These are phyloP conservation scores for Cantharis lateralis DNA, from an alignment of 2,888 invertebrate genomes.

Conservation along the genomic window DNA sequence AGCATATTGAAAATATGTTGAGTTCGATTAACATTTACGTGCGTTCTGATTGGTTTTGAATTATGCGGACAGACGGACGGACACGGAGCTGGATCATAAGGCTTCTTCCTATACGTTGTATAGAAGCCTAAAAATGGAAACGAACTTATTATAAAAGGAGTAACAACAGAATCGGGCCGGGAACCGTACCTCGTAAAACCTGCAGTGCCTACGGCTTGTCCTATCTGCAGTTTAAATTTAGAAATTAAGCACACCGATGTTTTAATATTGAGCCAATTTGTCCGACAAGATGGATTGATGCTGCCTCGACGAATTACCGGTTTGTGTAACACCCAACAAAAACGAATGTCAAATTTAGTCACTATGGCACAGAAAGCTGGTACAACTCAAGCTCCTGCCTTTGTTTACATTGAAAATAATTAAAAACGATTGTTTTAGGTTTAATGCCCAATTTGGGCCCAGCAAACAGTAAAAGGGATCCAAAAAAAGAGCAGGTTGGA, in stretches of 20 bases:
- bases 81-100: no score
- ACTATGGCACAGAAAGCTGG: slow-evolving; percentile 91
- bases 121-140: slow-evolving; percentile 65
- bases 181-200: slow-evolving; percentile 63
- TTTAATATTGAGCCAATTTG: slow-evolving; percentile 84
- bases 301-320: slow-evolving; percentile 79
- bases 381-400: slow-evolving; percentile 42
- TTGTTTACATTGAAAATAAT: slow-evolving; percentile 3
- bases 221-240: slow-evolving; percentile 73
- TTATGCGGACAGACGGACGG: no score
- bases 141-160: slow-evolving; percentile 65
- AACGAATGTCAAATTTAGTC: slow-evolving; percentile 73
- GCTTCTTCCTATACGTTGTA: no score
- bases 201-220: slow-evolving; percentile 61
- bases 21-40: no score
- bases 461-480: slow-evolving; percentile 68
- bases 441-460: slow-evolving; percentile 77
- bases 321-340: slow-evolving; percentile 78
- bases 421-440: slow-evolving; percentile 56
- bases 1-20: no score
- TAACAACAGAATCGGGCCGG: slow-evolving; percentile 64
- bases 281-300: slow-evolving; percentile 82
- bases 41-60: no score
- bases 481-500: slow-evolving; percentile 69
- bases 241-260: slow-evolving; percentile 89